Evolutionary conservation across 2,113 vertebrate species (phyloP).

Genomic region (Mungos mungo): DNA sequence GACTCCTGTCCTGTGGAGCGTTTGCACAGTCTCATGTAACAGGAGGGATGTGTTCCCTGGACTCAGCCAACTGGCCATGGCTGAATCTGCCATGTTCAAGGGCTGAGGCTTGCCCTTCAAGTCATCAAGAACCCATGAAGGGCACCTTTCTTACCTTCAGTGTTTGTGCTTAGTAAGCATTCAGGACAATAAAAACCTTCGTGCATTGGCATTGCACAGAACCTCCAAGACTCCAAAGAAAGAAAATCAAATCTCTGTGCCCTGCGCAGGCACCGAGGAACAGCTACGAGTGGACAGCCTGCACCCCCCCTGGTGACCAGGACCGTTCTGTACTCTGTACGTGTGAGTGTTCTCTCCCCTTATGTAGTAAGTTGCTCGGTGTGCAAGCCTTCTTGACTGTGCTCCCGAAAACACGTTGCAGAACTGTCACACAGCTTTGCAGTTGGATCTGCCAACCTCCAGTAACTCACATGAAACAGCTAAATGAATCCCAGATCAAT

Average conservation of each 20-base stretch:
- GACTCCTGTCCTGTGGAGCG: not conserved
- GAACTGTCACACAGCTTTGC: not conserved
- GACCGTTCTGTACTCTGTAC: not conserved
- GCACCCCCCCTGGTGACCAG: no score
- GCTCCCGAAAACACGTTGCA: not conserved
- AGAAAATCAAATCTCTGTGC: not conserved
- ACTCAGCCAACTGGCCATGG: no score
- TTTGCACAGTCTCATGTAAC: not conserved
- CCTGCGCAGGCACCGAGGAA: not conserved
- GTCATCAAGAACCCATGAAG: not conserved
- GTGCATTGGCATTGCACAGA: fast-evolving
- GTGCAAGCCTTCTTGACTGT: fast-evolving
- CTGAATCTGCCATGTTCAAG: fast-evolving
- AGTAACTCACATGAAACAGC: not conserved
- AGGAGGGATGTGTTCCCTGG: not conserved
- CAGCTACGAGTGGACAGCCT: not conserved
- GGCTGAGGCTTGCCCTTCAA: no score
- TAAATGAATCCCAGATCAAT: not conserved
- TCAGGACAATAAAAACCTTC: fast-evolving
- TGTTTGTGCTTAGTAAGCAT: fast-evolving
- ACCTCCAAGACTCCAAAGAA: not conserved
- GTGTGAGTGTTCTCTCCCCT: not conserved
- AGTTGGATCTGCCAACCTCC: not conserved
- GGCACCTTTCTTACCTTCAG: not conserved
- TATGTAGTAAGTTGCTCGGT: not conserved